Percentiles rank a stretch among this genome's conserved stretches.
Conservation (phyloP, 1,140 invertebrate genomes). For the Platyura marginata region DNA sequence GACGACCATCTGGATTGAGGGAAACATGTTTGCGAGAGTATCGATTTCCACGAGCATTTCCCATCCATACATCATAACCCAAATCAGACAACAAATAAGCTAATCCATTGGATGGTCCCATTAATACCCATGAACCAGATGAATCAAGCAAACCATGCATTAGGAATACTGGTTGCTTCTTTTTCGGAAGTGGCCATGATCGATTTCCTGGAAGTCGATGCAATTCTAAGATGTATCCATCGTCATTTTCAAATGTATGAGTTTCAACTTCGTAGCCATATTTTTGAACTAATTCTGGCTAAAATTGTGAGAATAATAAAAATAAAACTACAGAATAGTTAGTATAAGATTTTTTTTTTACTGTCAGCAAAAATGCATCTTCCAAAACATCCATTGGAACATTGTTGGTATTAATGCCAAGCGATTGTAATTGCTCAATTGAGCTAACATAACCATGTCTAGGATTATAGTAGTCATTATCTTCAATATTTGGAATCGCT, state of each 20-base stretch:
- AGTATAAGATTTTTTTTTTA: not conserved
- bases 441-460: no score
- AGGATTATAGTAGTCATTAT: no score
- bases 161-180: slow-evolving; percentile 30
- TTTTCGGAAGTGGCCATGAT: slow-evolving; percentile 12
- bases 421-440: no score
- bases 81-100: slow-evolving; percentile 36
- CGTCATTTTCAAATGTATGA: slow-evolving; percentile 27
- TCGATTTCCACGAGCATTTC: slow-evolving; percentile 20
- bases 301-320: not conserved
- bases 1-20: not conserved
- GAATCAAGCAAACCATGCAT: slow-evolving; percentile 42
- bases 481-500: no score
- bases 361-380: not conserved
- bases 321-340: not conserved
- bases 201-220: slow-evolving; percentile 26
- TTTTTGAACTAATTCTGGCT: slow-evolving; percentile 19
- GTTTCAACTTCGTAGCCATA: slow-evolving; percentile 35
- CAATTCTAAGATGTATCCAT: slow-evolving; percentile 32
- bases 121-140: slow-evolving; percentile 28
- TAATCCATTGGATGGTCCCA: slow-evolving; percentile 30
- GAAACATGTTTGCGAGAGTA: slow-evolving; percentile 14
- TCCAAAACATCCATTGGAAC: not conserved
- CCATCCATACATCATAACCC: slow-evolving; percentile 34
- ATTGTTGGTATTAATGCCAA: no score